Evolutionary conservation across 2,888 invertebrate genomes (phyloP), one percentile per base, ranked within the genome.

Genomic region (Plagodis dolabraria): DNA sequence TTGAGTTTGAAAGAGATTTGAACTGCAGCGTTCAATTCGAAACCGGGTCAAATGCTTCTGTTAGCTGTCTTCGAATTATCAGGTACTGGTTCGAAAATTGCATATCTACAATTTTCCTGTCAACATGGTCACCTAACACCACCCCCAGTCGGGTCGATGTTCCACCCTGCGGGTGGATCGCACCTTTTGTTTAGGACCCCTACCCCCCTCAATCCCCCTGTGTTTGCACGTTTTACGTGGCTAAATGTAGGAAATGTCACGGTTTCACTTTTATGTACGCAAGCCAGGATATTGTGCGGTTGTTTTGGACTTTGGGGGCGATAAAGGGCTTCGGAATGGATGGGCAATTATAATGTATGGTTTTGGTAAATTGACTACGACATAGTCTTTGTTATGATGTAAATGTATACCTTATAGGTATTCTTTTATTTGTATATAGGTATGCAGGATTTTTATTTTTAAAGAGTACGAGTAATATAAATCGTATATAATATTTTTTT

Each of bases 141-240:
- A 76, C 86, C 87, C 76, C 67, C 70, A 71, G 73, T 70, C 74
- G 86, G 89, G 87, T 86, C 86, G 87, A 84, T 83, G 83, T 75
- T 78, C 77, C 77, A 75, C 76, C 71, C 76, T 77, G 78, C 68
- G 75, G 82, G 79, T 70, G 86, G 82, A 79, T 88, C 83, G 88
- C 90, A 91, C 91, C 92, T 92, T 92, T 92, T 92, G 92, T 92
- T 92, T 92, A 92, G 92, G 82, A 81, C 85, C 83, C 86, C 83
- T 45, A 34, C 78, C 81, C 83, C 83, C 82, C 76, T 80, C 81
- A 89, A 89, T 87, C 83, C 83, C 78, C 83, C 84, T 83, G 77
- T 89, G 89, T 90, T 90, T 91, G 89, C 88, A 89, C 87, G 91
- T 88, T 90, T 91, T 91, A 89, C 89, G 86, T 85, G 89, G 87